phyloP scores from a whole-genome alignment of 2,888 invertebrate species.

The Campopleginae sp. region DNA sequence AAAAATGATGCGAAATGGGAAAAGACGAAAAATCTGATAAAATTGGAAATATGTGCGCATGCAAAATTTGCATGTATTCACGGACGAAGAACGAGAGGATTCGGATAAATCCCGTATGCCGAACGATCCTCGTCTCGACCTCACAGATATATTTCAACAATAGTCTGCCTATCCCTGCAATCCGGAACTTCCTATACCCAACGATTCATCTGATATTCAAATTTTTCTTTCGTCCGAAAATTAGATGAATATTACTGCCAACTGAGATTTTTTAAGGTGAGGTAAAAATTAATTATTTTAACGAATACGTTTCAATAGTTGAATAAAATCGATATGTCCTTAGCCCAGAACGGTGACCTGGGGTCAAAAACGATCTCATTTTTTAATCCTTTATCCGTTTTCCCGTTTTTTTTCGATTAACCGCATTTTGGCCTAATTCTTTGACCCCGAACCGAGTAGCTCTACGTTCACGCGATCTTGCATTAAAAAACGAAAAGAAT shows the following conservation, averaged over 20 bases:
- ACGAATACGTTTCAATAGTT: neutral
- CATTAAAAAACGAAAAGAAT: too few species aligned
- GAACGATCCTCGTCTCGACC: slow-evolving; percentile 56
- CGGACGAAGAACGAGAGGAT: slow-evolving; percentile 29
- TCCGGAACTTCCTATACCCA: slow-evolving; percentile 27
- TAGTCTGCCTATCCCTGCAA: neutral
- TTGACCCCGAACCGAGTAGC: too few species aligned
- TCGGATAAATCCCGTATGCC: slow-evolving; percentile 14
- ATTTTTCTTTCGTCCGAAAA: slow-evolving; percentile 40
- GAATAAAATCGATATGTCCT: neutral
- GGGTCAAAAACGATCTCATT: too few species aligned
- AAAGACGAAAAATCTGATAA: slow-evolving; percentile 28
- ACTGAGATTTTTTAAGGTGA: neutral
- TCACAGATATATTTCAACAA: slow-evolving; percentile 18
- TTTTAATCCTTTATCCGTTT: too few species aligned
- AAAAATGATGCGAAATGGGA: neutral
- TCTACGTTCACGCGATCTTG: too few species aligned
- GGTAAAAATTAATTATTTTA: neutral
- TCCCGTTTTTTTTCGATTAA: too few species aligned
- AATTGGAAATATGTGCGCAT: slow-evolving; percentile 63
- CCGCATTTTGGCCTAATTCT: too few species aligned
- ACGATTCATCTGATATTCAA: slow-evolving; percentile 47
- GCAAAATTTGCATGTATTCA: slow-evolving; percentile 47
- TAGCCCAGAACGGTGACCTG: too few species aligned
- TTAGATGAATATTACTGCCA: slow-evolving; percentile 33